Conservation (phyloP, 2,888 invertebrate species). For the Ecliptopera silaceata region DNA sequence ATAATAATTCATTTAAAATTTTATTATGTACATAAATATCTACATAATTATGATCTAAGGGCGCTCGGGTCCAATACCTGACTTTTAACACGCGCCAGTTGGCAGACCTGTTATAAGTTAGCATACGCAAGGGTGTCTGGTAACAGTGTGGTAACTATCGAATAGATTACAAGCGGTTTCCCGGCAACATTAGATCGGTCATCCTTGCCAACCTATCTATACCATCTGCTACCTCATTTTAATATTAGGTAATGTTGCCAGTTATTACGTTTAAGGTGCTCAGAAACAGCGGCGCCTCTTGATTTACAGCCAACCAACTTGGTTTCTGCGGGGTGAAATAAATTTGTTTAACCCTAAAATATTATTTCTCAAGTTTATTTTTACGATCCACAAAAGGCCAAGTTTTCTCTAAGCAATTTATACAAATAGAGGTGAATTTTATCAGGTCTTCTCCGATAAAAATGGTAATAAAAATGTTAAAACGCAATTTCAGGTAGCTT, state of each 20-base stretch:
- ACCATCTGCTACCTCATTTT: slow-evolving; percentile 53
- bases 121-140: neutral
- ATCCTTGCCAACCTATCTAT: slow-evolving; percentile 38
- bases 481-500: neutral
- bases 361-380: slow-evolving; percentile 22
- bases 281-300: slow-evolving; percentile 58
- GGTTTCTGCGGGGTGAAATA: slow-evolving; percentile 27
- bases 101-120: neutral
- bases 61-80: too few relatives aligned
- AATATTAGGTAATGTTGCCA: slow-evolving; percentile 57
- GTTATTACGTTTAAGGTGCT: slow-evolving; percentile 69
- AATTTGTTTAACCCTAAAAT: slow-evolving; percentile 30
- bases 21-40: too few relatives aligned
- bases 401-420: slow-evolving; percentile 16
- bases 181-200: slow-evolving; percentile 25
- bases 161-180: neutral
- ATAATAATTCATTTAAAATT: too few relatives aligned
- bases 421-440: slow-evolving; percentile 11
- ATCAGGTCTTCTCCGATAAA: neutral
- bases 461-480: slow-evolving; percentile 4
- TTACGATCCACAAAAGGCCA: slow-evolving; percentile 23
- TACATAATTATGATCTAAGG: too few relatives aligned
- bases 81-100: too few relatives aligned
- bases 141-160: neutral
- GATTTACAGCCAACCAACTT: slow-evolving; percentile 49